Evolutionary conservation across 2,113 vertebrate genomes (phyloP), one percentile per base, ranked within the genome.

Genomic region (Aramus guarauna): DNA sequence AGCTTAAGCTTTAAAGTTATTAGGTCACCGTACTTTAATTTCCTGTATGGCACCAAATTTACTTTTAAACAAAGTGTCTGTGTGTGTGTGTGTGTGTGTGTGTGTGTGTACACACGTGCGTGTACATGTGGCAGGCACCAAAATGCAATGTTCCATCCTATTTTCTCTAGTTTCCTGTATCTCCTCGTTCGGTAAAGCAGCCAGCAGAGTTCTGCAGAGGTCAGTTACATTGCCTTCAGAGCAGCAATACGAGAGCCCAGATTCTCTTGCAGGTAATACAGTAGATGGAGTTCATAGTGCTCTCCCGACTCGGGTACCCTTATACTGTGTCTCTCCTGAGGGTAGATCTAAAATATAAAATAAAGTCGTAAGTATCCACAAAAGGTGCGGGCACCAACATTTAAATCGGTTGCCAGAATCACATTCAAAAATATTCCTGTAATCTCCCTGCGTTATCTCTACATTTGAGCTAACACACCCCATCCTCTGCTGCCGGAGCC

Each of bases 301-400:
- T 99, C 98, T 94, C 98, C 98, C 0, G 98, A 99, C 76, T 99
- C 98, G 3, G 98, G 98, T 5, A 98, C 98, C 89, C 98, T 97
- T 93, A 99, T 98, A 94, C 98, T 99, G 97, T 99, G 98, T 93
- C 98, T 97, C 96, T 99, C 98, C 96, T 99, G 98, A 97, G 98
- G 98, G 67, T 99, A 99, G 94, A 99, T 98, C 98, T 99, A 91
- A 74, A 92, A 94, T 12, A 90, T 8, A 92, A 96, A 90, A 95
- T 15, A 43, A 59, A 90, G 23, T 37, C 3, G 0, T 56, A 15
- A 96, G 88, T 53, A 83, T 47, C 43, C 59, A 71, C 45, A n/a
- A 34, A 47, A 89, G 36, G 20, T 66, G 48, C 32, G 18, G 62
- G 41, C 3, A 56, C 27, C 56, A 39, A 22, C 20, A 22, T 17